Percentiles rank a stretch among this genome's conserved stretches.
Evolutionary conservation across 2,113 vertebrate species (phyloP).

Genomic region (Nanorana parkeri): DNA sequence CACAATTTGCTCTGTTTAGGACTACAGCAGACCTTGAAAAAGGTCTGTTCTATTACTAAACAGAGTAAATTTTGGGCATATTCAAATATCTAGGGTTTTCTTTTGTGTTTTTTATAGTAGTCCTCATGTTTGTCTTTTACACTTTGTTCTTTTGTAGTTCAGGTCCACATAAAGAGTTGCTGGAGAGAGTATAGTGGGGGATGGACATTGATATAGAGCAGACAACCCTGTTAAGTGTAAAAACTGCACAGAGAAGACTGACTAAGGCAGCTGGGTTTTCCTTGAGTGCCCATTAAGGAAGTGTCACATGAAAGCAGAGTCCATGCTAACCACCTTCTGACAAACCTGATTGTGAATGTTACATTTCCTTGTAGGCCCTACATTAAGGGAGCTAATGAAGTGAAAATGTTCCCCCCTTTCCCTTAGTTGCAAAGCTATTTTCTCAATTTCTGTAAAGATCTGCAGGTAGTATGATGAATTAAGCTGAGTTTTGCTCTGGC

Average conservation of each 20-base stretch:
- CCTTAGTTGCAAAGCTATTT: slow-evolving; percentile 26
- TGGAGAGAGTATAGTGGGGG: slow-evolving; percentile 8
- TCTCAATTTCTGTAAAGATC: slow-evolving; percentile 13
- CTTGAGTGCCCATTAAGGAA: slow-evolving; percentile 46
- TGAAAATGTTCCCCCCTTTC: slow-evolving; percentile 14
- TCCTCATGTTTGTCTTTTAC: not conserved
- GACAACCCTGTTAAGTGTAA: slow-evolving; percentile 39
- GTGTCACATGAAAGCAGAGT: slow-evolving; percentile 49
- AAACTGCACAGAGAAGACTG: slow-evolving; percentile 32
- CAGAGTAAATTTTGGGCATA: too few relatives aligned
- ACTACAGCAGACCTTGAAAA: too few relatives aligned
- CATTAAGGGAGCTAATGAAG: slow-evolving; percentile 46
- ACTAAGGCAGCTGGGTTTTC: slow-evolving; percentile 34
- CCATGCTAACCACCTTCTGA: slow-evolving; percentile 40
- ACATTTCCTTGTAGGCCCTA: slow-evolving; percentile 43
- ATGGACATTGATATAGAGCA: not conserved
- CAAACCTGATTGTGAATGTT: slow-evolving; percentile 45
- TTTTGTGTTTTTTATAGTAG: too few relatives aligned
- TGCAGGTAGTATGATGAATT: slow-evolving; percentile 11
- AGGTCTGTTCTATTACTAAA: too few relatives aligned
- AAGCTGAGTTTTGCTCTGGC: slow-evolving; percentile 3
- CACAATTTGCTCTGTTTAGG: too few relatives aligned
- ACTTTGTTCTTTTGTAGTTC: not conserved
- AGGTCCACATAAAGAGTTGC: not conserved
- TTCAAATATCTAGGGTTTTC: too few relatives aligned